phyloP scores from a whole-genome alignment of 1,140 invertebrate genomes.

The Zaprionus camerounensis region DNA sequence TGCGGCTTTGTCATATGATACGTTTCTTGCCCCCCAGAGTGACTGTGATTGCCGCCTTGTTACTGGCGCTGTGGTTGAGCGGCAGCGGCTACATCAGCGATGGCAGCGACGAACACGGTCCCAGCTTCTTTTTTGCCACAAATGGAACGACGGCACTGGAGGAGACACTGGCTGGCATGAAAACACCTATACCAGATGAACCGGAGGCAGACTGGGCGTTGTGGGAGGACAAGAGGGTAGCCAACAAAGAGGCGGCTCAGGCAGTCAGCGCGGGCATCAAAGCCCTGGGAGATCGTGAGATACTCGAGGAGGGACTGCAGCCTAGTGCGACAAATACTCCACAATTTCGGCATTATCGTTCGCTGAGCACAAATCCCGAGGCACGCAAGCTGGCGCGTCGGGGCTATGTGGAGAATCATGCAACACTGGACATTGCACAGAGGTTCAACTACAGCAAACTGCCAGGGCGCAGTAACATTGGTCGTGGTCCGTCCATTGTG shows the following conservation, averaged over 20 bases:
- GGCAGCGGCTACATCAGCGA: conserved; percentile 37
- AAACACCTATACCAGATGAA: conserved; percentile 67
- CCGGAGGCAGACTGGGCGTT: conserved; percentile 67
- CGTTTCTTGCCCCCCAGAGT: conserved; percentile 54
- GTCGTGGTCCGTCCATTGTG: conserved; percentile 85
- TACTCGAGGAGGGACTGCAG: conserved; percentile 85
- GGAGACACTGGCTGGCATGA: conserved; percentile 30
- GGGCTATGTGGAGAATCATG: conserved; percentile 88
- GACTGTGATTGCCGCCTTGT: conserved; percentile 69
- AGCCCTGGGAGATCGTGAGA: conserved; percentile 85
- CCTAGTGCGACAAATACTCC: conserved; percentile 86
- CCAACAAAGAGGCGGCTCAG: conserved; percentile 39
- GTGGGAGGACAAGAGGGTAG: conserved; percentile 32
- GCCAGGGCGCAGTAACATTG: conserved; percentile 85
- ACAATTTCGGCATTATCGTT: conserved; percentile 88
- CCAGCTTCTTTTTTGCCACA: conserved; percentile 69
- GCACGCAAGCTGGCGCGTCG: conserved; percentile 87
- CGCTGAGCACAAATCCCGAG: conserved; percentile 86
- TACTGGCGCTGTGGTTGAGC: conserved; percentile 55
- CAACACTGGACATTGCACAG: conserved; percentile 86
- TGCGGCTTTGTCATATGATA: conserved; percentile 30
- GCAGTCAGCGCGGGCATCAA: conserved; percentile 85
- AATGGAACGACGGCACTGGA: conserved; percentile 38
- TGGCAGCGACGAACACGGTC: conserved; percentile 4
- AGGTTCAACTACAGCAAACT: conserved; percentile 69